Percentiles rank a stretch among this genome's conserved stretches.
Conservation (phyloP, 64 coral and sea anemone genomes). For the Acropora yongei region DNA sequence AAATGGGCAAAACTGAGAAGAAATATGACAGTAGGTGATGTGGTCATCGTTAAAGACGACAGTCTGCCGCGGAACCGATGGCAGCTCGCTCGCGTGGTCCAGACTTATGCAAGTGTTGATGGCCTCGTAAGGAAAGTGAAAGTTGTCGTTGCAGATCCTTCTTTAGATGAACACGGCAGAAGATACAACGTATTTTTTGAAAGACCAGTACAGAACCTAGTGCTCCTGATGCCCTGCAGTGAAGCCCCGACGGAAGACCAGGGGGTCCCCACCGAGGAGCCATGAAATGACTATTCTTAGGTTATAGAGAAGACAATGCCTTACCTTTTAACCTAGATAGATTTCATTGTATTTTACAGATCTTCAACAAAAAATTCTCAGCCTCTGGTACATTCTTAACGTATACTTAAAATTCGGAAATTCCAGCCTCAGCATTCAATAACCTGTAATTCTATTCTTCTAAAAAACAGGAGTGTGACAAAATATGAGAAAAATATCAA, state of each 20-base stretch:
- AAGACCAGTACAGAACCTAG: neutral
- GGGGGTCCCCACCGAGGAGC: slow-evolving; percentile 3
- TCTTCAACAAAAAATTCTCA: too few relatives aligned
- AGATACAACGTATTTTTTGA: too few relatives aligned
- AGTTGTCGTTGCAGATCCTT: neutral
- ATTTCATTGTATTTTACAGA: too few relatives aligned
- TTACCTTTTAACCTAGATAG: too few relatives aligned
- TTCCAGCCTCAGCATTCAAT: too few relatives aligned
- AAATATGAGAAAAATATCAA: too few relatives aligned
- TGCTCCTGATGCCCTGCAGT: neutral
- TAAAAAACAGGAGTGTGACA: too few relatives aligned
- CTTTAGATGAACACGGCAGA: neutral
- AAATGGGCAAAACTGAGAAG: neutral
- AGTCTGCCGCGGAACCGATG: neutral
- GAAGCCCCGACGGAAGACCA: neutral
- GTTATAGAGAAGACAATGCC: too few relatives aligned
- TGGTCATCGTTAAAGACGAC: slow-evolving; percentile 12
- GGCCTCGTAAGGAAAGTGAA: slow-evolving; percentile 1
- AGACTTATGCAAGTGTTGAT: slow-evolving; percentile 19
- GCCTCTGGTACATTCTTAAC: too few relatives aligned
- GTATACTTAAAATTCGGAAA: too few relatives aligned
- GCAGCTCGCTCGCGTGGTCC: slow-evolving; percentile 17
- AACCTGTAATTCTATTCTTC: too few relatives aligned
- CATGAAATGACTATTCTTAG: neutral
- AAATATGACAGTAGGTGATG: slow-evolving; percentile 23